Conservation (phyloP, 2,888 invertebrate species). For the Brachynemurus nebulosus region DNA sequence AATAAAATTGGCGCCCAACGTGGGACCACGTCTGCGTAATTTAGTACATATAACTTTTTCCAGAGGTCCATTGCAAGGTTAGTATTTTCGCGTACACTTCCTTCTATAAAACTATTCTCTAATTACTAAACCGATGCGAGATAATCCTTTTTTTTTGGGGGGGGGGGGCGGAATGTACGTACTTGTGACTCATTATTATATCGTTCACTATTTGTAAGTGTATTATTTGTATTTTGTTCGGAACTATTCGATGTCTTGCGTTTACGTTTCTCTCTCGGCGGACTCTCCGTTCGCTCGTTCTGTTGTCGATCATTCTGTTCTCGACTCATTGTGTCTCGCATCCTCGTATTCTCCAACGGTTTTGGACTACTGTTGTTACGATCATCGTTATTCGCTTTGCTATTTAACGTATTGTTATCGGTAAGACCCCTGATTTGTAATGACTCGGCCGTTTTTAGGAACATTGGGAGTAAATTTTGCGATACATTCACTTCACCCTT, state of each 20-base stretch:
- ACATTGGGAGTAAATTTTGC: conserved; percentile 79
- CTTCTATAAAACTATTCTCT: too few species aligned
- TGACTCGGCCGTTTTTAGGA: conserved; percentile 84
- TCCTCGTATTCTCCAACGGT: conserved; percentile 15
- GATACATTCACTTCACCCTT: conserved; percentile 85
- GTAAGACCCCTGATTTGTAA: conserved; percentile 81
- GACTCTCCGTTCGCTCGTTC: conserved; percentile 19
- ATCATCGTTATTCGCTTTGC: conserved; percentile 22
- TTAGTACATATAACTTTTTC: too few species aligned
- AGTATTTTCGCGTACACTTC: too few species aligned
- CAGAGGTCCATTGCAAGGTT: too few species aligned
- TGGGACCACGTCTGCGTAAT: too few species aligned
- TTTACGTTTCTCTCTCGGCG: conserved; percentile 43
- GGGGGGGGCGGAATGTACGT: too few species aligned
- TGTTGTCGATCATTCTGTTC: conserved; percentile 26
- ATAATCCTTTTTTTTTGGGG: too few species aligned
- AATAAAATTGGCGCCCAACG: too few species aligned
- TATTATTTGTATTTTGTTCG: conserved; percentile 36
- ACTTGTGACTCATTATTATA: conserved; percentile 55
- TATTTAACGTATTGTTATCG: conserved; percentile 57
- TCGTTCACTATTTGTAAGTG: conserved; percentile 47
- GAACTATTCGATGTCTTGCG: conserved; percentile 50
- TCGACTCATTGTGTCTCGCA: conserved; percentile 18
- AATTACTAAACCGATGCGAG: too few species aligned
- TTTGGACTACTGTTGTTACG: conserved; percentile 8